A percentile compares a stretch with the other conserved stretches of the same genome.
phyloP scores from a whole-genome alignment of 2,113 vertebrate genomes.

The Macquaria ambigua region DNA sequence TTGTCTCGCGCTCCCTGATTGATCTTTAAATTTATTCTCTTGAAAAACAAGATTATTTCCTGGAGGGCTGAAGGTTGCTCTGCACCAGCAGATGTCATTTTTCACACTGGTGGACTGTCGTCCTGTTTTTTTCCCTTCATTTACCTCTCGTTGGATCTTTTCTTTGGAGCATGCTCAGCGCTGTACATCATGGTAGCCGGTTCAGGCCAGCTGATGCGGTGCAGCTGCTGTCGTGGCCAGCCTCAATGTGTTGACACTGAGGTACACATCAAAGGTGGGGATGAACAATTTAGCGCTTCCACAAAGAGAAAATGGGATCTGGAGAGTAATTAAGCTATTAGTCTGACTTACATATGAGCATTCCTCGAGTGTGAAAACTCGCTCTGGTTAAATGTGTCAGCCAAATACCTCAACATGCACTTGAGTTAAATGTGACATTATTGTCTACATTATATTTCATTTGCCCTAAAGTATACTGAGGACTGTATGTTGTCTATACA shows the following conservation, averaged over 20 bases:
- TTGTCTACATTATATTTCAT: slow-evolving; percentile 36
- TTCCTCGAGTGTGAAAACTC: slow-evolving; percentile 44
- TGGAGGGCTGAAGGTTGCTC: slow-evolving; percentile 88
- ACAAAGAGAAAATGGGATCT: slow-evolving; percentile 51
- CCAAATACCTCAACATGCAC: slow-evolving; percentile 36
- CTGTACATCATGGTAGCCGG: slow-evolving; percentile 90
- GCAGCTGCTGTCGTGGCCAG: slow-evolving; percentile 74
- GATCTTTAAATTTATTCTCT: slow-evolving; percentile 90
- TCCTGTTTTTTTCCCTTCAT: slow-evolving; percentile 74
- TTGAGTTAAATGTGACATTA: slow-evolving; percentile 26
- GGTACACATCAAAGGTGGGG: slow-evolving; percentile 63
- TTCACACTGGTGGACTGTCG: slow-evolving; percentile 78
- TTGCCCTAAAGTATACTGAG: neutral
- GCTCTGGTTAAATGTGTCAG: slow-evolving; percentile 12
- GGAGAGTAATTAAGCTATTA: slow-evolving; percentile 60
- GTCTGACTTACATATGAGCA: slow-evolving; percentile 58
- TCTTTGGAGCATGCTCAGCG: slow-evolving; percentile 89
- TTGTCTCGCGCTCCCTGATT: slow-evolving; percentile 85
- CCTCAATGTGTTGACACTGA: slow-evolving; percentile 59
- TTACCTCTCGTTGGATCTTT: slow-evolving; percentile 88
- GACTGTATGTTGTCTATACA: slow-evolving; percentile 11
- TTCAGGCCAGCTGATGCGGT: slow-evolving; percentile 60
- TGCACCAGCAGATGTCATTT: slow-evolving; percentile 91
- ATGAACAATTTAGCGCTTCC: slow-evolving; percentile 53
- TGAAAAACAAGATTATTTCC: slow-evolving; percentile 90